Base-by-base conservation (phyloP, 2,797 vertebrate genomes). In the Catamblyrhynchus diadema region DNA sequence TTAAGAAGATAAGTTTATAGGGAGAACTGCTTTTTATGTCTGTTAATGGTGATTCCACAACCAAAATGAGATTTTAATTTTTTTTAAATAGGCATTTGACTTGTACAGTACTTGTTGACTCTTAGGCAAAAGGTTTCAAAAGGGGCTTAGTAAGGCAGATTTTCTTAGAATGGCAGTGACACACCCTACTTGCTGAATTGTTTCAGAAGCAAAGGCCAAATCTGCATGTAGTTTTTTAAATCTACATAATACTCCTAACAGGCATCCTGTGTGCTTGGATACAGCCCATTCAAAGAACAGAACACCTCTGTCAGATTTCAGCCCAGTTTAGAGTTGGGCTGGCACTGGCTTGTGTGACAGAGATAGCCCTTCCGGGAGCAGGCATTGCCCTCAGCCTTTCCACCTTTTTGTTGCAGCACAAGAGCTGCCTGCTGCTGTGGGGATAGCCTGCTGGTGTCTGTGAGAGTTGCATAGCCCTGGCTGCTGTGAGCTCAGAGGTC, bases 331-430 rank as follows among this genome's bases (percentile, higher is more conserved):
- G 30, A 39, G 41, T 2, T 64, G 53, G 45, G 24, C 51, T 80
- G 65, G 39, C 15, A 14, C 32, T 59, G 37, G 27, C 27, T 86
- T 57, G 19, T 61, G 53, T 47, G 65, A 27, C 21, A 28, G 35
- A 59, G 21, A 6, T 2, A 28, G 50, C 8, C 25, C 22, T 85
- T 84, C 12, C 30, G 10, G 62, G 39, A 70, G 25, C 6, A 27
- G 56, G 33, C 8, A 8, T 12, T 66, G 32, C 35, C 41, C 37
- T 8, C 24, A 24, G 33, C 5, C 47, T 81, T 87, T 35, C 27
- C 20, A 35, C 30, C 16, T 60, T 44, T 60, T 23, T 35, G 11
- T 20, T 74, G 57, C 42, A 28, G 6, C 0, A 0, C 27, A 0
- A 30, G n/a, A 82, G 56, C 71, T 74, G 33, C 51, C 37, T 30